A percentile compares a stretch with the other conserved stretches of the same genome.
These are phyloP conservation scores for Turritopsis rubra DNA, from an alignment of 30 jellyfish, hydroid and myxozoan species.

Conservation along the genomic window DNA sequence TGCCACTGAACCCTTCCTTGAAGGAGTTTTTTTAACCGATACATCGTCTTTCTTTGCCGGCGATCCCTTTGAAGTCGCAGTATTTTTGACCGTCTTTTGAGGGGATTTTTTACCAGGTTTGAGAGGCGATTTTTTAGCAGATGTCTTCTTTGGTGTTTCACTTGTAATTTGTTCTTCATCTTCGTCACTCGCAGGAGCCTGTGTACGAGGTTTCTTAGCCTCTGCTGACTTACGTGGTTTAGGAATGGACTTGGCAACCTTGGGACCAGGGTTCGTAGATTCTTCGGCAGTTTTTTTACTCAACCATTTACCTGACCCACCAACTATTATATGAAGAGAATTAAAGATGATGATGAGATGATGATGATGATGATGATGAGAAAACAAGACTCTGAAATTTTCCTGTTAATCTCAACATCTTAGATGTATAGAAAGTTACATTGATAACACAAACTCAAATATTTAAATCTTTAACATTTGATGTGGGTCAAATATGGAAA, in stretches of 20 bases:
- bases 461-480: too few species aligned
- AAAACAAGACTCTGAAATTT: too few species aligned
- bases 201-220: neutral
- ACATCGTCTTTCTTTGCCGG: neutral
- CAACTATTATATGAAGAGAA: too few species aligned
- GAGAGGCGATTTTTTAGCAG: neutral
- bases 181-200: neutral
- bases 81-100: neutral
- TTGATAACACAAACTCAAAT: too few species aligned
- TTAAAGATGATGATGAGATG: too few species aligned
- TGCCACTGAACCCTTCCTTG: neutral
- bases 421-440: too few species aligned
- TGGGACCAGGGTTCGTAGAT: neutral
- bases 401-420: too few species aligned
- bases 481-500: too few species aligned
- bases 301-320: constrained; percentile 8
- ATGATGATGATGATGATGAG: too few species aligned
- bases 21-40: neutral
- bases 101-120: neutral
- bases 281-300: neutral
- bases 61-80: neutral
- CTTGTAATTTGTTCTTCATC: neutral
- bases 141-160: neutral
- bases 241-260: constrained; percentile 29
- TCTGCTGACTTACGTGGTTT: constrained; percentile 11